Conservation (phyloP, 2,113 vertebrate genomes). For the Egretta garzetta region DNA sequence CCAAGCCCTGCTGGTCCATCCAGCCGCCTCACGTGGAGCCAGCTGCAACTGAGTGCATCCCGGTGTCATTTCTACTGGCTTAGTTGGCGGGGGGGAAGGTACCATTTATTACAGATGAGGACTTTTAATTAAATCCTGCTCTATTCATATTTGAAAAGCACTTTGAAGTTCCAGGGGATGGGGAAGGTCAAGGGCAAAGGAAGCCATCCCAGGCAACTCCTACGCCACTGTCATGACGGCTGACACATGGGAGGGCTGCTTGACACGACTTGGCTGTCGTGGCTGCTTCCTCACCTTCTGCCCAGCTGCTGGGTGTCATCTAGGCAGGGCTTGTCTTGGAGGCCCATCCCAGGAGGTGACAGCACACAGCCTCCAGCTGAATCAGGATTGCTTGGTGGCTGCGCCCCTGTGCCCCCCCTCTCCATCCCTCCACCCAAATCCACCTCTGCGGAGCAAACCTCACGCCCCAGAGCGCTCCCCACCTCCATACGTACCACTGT, state of each 20-base stretch:
- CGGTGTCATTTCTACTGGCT: background rate
- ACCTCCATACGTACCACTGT: constrained; percentile 73
- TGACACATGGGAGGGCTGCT: background rate
- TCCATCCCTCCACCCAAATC: background rate
- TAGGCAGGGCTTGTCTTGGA: background rate
- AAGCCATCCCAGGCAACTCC: background rate
- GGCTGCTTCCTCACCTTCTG: background rate
- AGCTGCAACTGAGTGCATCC: background rate
- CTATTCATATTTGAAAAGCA: background rate
- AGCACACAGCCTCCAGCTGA: background rate
- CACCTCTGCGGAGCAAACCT: background rate
- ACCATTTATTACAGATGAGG: background rate
- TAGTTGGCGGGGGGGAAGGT: background rate
- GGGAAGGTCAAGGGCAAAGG: background rate
- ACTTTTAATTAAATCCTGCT: constrained; percentile 51
- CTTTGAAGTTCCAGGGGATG: constrained; percentile 9
- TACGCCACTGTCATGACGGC: background rate
- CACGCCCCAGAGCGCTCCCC: accelerated
- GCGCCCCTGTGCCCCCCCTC: accelerated
- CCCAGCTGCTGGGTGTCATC: background rate
- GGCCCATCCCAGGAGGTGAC: background rate
- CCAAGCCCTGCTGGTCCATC: background rate
- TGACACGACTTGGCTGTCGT: background rate
- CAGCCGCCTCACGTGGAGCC: background rate
- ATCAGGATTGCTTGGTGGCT: background rate